Evolutionary conservation across 2,888 invertebrate genomes (phyloP).

Genomic region (Eutolmus rufibarbis): DNA sequence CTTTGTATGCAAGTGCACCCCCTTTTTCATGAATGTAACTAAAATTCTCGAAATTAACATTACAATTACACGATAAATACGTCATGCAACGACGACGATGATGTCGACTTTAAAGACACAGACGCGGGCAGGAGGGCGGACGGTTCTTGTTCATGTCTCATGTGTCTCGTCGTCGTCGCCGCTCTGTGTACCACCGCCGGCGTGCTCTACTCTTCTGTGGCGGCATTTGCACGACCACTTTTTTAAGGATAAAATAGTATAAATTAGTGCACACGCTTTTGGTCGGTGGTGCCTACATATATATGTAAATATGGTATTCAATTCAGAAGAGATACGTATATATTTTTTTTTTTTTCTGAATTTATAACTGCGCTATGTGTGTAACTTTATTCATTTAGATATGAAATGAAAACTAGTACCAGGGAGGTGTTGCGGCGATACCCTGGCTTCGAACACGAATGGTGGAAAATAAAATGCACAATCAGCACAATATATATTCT

Average conservation of each 20-base stretch:
- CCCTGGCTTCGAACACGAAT: background rate
- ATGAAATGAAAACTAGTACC: background rate
- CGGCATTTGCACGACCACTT: constrained; percentile 16
- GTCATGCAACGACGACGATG: background rate
- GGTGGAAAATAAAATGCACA: background rate
- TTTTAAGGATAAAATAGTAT: constrained; percentile 19
- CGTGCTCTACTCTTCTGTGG: background rate
- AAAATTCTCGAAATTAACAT: background rate
- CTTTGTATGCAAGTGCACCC: background rate
- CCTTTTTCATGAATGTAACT: background rate
- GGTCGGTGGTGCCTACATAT: background rate
- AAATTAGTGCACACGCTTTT: constrained; percentile 6
- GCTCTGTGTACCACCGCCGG: background rate
- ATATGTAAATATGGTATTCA: constrained; percentile 15
- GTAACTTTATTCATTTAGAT: constrained; percentile 18
- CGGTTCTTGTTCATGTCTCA: background rate
- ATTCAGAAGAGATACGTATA: background rate
- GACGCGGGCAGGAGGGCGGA: background rate
- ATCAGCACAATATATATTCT: background rate
- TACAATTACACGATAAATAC: background rate
- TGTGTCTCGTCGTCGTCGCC: background rate
- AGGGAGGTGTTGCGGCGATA: background rate
- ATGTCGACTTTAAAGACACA: background rate
- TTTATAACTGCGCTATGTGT: constrained; percentile 18
- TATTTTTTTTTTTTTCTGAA: background rate